Evolutionary conservation across 2,113 vertebrate genomes (phyloP), one percentile per base, ranked within the genome.

Genomic region (Bujurquina vittata): DNA sequence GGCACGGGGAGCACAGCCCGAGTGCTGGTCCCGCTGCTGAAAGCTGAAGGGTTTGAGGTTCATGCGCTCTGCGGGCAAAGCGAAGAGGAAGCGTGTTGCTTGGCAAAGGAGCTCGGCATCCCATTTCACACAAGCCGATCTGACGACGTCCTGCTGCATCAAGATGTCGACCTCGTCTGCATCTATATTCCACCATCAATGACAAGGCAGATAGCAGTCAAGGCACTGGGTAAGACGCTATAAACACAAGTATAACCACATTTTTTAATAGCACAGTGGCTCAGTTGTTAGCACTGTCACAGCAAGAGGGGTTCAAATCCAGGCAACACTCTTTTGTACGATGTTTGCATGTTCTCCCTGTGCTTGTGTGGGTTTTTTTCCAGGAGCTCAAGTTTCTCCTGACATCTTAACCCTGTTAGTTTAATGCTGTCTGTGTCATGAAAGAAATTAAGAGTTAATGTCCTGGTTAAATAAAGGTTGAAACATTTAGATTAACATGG

Each of bases 91-190:
- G 98, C 98, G 0, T 94, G 96, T 33, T 95, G 96, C 75, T 94
- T 99, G 85, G 97, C 98, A 0, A 95, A 96, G 69, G 98, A 99
- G 84, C 95, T 99, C 83, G 92, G 95, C 79, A 98, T 99, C 80
- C 94, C 96, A 52, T 99, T 99, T 95, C 97, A 97, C 85, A 99
- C 98, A 0, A 99, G 97, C 85, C 96, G 92, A 33, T 98, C 97
- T 0, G 98, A 99, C 0, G 98, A 99, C 0, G 96, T 99, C 62
- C 86, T 99, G 84, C 96, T 99, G 80, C 98, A 98, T 88, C 98
- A 97, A 91, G 97, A 99, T 0, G 98, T 99, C 1, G 97, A 99
- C 90, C 96, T 99, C 63, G 98, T 99, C 87, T 99, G 98, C 96
- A 97, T 99, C 95, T 96, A 96, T 79, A 99, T 99, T 77, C 98